Percentiles rank a stretch among this genome's conserved stretches.
Conservation (phyloP, 2,797 vertebrate species). For the Myotis vivesi region DNA sequence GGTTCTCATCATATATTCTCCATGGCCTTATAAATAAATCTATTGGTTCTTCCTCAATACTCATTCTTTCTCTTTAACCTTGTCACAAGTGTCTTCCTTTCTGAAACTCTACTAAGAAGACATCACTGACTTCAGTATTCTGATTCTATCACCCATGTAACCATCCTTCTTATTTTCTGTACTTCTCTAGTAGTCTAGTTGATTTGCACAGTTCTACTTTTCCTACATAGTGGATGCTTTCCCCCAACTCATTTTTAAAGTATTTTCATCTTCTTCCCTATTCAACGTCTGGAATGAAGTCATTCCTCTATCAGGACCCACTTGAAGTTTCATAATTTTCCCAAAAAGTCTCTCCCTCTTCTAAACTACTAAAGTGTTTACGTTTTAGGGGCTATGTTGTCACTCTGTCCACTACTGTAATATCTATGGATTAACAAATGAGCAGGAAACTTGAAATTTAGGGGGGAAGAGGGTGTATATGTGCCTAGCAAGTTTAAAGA, state of each 20-base stretch:
- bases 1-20: constrained; percentile 12
- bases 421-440: constrained; percentile 11
- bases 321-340: constrained; percentile 22
- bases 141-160: background rate
- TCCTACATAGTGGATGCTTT: background rate
- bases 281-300: background rate
- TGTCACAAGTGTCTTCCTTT: constrained; percentile 3
- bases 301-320: background rate
- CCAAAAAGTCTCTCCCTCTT: background rate
- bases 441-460: constrained; percentile 27
- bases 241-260: background rate
- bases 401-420: background rate
- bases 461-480: background rate
- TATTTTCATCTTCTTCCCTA: background rate
- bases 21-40: background rate
- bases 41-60: background rate
- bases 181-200: background rate
- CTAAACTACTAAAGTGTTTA: background rate
- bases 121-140: background rate
- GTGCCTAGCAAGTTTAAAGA: background rate
- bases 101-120: constrained; percentile 14
- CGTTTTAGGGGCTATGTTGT: background rate
- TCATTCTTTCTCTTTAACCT: constrained; percentile 20
- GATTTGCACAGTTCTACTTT: background rate
- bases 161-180: constrained; percentile 6